Percentiles rank a stretch among this genome's conserved stretches.
These are phyloP conservation scores for Gymnothorax reevesii DNA, from an alignment of 2,797 vertebrate genomes.

Conservation along the genomic window DNA sequence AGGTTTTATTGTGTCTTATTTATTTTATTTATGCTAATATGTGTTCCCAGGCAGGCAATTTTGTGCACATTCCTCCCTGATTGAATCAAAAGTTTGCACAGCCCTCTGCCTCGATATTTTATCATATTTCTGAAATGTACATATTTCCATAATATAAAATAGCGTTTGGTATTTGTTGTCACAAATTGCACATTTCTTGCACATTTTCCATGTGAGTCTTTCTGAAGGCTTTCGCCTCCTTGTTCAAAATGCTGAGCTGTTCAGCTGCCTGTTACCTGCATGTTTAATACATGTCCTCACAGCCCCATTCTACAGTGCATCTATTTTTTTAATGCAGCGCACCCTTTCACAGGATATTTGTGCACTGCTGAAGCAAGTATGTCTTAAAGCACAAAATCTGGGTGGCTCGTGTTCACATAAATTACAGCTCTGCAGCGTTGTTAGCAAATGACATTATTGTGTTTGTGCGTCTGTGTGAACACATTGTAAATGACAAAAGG, in stretches of 20 bases:
- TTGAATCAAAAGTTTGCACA: neutral
- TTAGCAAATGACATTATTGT: too few relatives aligned
- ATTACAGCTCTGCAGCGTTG: neutral
- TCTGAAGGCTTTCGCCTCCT: neutral
- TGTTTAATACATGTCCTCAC: neutral
- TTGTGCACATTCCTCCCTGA: neutral
- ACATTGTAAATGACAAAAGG: too few relatives aligned
- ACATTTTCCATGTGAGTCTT: neutral
- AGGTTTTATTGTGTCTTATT: neutral
- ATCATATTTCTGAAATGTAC: neutral
- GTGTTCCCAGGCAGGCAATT: neutral
- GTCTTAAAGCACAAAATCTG: neutral
- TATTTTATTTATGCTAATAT: neutral
- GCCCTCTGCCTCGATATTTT: neutral
- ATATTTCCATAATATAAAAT: neutral
- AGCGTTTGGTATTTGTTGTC: neutral
- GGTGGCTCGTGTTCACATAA: neutral
- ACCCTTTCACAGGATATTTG: slow-evolving; percentile 4
- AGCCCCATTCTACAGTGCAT: neutral
- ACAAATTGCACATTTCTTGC: neutral
- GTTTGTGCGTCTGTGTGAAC: too few relatives aligned
- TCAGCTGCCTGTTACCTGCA: neutral
- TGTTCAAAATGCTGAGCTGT: neutral
- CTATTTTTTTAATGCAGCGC: neutral
- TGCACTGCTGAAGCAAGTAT: neutral